Evolutionary conservation across 2,797 vertebrate genomes (phyloP), one percentile per base, ranked within the genome.

Genomic region (Enteromius fasciolatus): DNA sequence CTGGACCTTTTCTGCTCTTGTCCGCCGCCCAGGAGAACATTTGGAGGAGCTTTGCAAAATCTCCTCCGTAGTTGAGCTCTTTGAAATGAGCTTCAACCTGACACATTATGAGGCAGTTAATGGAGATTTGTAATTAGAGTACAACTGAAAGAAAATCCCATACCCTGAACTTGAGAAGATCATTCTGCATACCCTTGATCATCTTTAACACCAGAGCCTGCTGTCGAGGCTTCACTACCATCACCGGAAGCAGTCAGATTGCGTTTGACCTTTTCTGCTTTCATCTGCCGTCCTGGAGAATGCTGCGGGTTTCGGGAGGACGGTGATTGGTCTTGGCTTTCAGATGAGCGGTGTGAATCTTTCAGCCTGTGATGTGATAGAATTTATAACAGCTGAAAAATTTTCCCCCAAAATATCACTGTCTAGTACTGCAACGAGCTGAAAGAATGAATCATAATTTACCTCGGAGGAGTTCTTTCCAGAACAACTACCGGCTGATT

Each of bases 381-480:
- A 4, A 9, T 33, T 17, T 63, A 31, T 9, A 33, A 33, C 28
- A 31, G 28, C 3, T 31, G 15, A 63, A 63, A 63, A 4, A 31
- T 31, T 0, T 28, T 15, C 25, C 39, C 9, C 10, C 41, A 61
- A 14, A 61, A 48, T 15, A 78, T 64, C 4, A 44, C 17, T 6
- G 25, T 31, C 39, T 28, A 8, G 33, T 4, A 52, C 17, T 61
- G 33, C 8, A 18, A 50, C 46, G 28, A 52, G 57, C 18, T 17
- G 15, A 83, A 68, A 50, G 28, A 81, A 80, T 46, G 2, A 25
- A 48, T 4, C 48, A 11, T 28, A 8, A 72, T 64, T 67, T 61
- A 87, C 87, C 87, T 84, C 66, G 77, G 61, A 12, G 85, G 87
- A 63, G 85, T 85, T 52, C 70, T 84, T 75, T 87, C 85, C 23